Percentiles rank a stretch among this genome's conserved stretches.
Conservation (phyloP, 2,113 vertebrate genomes). For the Rhinolophus sinicus region DNA sequence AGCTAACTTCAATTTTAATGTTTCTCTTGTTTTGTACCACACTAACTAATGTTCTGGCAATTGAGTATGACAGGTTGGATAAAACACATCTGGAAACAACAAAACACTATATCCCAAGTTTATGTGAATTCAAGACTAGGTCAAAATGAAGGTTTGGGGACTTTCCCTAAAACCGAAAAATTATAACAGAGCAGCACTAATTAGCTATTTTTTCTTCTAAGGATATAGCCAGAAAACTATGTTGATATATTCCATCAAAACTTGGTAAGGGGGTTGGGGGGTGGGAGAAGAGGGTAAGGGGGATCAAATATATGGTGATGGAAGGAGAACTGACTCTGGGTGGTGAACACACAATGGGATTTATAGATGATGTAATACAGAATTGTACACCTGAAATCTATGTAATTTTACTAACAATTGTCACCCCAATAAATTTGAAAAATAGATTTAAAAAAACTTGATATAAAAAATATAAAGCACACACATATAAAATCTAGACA, state of each 20-base stretch:
- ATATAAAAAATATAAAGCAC: background rate
- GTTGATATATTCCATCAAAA: background rate
- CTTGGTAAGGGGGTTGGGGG: no score
- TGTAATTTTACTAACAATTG: no score
- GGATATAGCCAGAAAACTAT: background rate
- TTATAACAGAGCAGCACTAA: constrained; percentile 33
- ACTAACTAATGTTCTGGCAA: background rate
- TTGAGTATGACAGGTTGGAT: background rate
- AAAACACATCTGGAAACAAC: constrained; percentile 17
- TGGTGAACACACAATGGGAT: no score
- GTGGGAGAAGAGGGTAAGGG: no score
- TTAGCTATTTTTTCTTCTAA: background rate
- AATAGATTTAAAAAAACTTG: no score
- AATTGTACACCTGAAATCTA: no score
- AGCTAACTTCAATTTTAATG: constrained; percentile 14
- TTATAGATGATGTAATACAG: no score
- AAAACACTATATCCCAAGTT: background rate
- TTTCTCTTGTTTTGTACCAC: background rate
- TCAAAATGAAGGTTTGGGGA: background rate
- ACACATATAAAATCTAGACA: background rate
- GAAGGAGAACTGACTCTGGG: no score
- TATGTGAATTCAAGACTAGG: background rate
- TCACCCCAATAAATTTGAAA: no score
- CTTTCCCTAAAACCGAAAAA: constrained; percentile 59
- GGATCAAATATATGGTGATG: no score